Evolutionary conservation across 2,888 invertebrate species (phyloP).

Genomic region (Mactromeris polynyma): DNA sequence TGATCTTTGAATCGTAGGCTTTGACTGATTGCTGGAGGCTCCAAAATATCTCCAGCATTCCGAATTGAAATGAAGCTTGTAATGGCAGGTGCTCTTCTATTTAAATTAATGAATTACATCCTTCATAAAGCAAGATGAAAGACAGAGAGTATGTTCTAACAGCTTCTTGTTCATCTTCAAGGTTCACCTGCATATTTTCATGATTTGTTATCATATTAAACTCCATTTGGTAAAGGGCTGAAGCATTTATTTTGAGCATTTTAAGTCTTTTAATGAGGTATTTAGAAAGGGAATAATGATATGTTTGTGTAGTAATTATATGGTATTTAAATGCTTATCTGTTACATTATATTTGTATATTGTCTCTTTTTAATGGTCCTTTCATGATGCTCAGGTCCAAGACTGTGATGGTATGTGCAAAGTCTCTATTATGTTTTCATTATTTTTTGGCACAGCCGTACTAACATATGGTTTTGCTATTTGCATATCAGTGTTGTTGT

Average conservation of each 20-base stretch:
- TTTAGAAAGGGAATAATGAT: not conserved
- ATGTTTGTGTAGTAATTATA: no score
- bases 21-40: not conserved
- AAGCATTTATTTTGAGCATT: not conserved
- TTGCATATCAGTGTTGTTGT: no score
- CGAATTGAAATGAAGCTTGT: slow-evolving; percentile 3
- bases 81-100: slow-evolving; percentile 24
- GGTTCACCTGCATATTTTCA: not conserved
- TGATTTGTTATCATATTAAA: not conserved
- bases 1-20: not conserved
- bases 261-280: not conserved
- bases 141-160: not conserved
- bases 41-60: not conserved
- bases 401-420: no score
- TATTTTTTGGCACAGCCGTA: no score
- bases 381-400: no score
- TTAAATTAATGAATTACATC: slow-evolving; percentile 30
- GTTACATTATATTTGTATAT: no score
- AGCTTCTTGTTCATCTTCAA: not conserved
- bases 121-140: slow-evolving; percentile 38
- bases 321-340: no score
- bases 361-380: no score
- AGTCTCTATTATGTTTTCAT: no score
- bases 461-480: no score
- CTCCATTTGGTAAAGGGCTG: not conserved